Evolutionary conservation across 2,888 invertebrate genomes (phyloP).

Genomic region (Exephanes ischioxanthus): DNA sequence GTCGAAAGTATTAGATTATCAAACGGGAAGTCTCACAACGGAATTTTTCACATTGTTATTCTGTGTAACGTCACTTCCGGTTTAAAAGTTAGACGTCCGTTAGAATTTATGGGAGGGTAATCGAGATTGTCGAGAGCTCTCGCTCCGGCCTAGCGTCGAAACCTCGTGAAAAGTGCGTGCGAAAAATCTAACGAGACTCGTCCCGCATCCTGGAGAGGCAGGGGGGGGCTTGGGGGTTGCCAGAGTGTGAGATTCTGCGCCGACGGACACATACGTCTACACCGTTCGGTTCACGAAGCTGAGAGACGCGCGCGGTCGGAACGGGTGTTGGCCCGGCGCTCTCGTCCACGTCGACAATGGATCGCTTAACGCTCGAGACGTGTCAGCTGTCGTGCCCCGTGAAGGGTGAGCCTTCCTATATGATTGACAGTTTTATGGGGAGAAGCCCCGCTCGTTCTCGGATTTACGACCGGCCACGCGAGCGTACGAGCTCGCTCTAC

Average conservation of each 20-base stretch:
- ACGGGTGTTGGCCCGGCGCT: slow-evolving; percentile 36
- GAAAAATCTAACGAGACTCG: slow-evolving; percentile 74
- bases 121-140: slow-evolving; percentile 22
- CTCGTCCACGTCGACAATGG: slow-evolving; percentile 76
- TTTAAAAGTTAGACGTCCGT: too few relatives aligned
- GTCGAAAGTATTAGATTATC: too few relatives aligned
- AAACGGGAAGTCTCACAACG: too few relatives aligned
- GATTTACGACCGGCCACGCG: slow-evolving; percentile 77
- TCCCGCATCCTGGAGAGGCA: slow-evolving; percentile 27
- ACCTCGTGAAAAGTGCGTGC: slow-evolving; percentile 65
- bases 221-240: background rate
- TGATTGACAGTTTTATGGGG: slow-evolving; percentile 83
- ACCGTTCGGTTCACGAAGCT: slow-evolving; percentile 12
- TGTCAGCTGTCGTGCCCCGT: slow-evolving; percentile 80
- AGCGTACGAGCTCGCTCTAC: slow-evolving; percentile 73
- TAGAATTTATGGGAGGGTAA: background rate
- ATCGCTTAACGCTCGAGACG: slow-evolving; percentile 80
- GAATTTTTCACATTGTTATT: too few relatives aligned
- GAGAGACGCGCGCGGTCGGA: slow-evolving; percentile 48
- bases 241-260: slow-evolving; percentile 11
- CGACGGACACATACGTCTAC: background rate
- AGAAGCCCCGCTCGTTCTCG: slow-evolving; percentile 74
- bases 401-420: slow-evolving; percentile 72
- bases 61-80: too few relatives aligned
- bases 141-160: background rate